phyloP scores from a whole-genome alignment of 2,113 vertebrate species.

The Podiceps cristatus region DNA sequence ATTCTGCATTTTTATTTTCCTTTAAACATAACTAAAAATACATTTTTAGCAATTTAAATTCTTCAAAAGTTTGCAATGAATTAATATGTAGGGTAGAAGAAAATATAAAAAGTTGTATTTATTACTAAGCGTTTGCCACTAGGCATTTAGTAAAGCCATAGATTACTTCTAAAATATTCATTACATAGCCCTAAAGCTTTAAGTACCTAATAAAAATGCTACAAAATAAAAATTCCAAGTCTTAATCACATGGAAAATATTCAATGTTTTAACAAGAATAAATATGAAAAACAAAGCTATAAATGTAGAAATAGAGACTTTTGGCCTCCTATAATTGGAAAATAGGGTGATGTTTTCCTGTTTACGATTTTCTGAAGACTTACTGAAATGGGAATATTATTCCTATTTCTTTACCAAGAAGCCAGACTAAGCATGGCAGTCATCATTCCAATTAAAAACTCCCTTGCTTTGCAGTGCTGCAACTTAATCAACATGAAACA shows the following conservation, averaged over 20 bases:
- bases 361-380: neutral
- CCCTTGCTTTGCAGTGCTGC: neutral
- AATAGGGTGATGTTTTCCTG: neutral
- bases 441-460: neutral
- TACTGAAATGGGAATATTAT: neutral
- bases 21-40: neutral
- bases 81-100: neutral
- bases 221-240: neutral
- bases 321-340: neutral
- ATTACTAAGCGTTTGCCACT: neutral
- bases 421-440: neutral
- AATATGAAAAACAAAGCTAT: neutral
- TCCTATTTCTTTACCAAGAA: neutral
- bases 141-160: neutral
- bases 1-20: neutral
- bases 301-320: neutral
- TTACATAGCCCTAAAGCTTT: neutral
- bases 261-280: neutral
- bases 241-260: slow-evolving; percentile 25
- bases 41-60: neutral
- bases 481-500: neutral
- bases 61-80: neutral
- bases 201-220: neutral
- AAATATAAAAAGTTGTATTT: neutral
- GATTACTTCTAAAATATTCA: neutral